phyloP scores from a whole-genome alignment of 1,140 invertebrate genomes.

The Diachasma alloeum region DNA sequence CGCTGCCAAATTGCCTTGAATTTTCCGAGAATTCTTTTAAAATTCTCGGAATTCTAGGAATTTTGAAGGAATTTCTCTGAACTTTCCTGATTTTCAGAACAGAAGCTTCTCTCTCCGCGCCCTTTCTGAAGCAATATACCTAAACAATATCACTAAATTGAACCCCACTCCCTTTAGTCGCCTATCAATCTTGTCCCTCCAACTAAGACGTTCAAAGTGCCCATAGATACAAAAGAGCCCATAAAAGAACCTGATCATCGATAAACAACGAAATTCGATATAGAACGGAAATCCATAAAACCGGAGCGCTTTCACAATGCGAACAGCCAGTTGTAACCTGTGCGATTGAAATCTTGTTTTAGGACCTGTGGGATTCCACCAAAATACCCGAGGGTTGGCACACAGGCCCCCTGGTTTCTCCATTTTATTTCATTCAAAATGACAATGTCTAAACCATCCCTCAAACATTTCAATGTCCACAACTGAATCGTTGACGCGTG shows the following conservation, averaged over 20 bases:
- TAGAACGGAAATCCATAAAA: not conserved
- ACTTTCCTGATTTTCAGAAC: no score
- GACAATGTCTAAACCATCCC: slow-evolving; percentile 17
- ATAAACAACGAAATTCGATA: not conserved
- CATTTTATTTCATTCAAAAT: not conserved
- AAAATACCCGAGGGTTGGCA: not conserved
- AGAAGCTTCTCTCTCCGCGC: no score
- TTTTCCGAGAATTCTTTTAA: no score
- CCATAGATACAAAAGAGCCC: not conserved
- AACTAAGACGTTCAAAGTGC: not conserved
- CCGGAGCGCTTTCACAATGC: not conserved
- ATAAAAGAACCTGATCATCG: not conserved
- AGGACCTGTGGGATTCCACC: not conserved
- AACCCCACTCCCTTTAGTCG: no score
- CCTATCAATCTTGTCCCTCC: not conserved
- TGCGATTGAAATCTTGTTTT: not conserved
- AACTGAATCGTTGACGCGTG: slow-evolving; percentile 21
- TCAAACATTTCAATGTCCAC: not conserved
- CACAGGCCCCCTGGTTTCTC: not conserved
- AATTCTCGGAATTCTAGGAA: no score
- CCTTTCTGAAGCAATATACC: no score
- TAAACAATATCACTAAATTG: no score
- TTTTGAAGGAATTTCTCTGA: no score
- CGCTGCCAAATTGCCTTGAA: no score
- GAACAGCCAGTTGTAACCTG: not conserved